Base-by-base conservation (phyloP, 2,888 invertebrate species). In the Marasmarcha lunaedactyla region DNA sequence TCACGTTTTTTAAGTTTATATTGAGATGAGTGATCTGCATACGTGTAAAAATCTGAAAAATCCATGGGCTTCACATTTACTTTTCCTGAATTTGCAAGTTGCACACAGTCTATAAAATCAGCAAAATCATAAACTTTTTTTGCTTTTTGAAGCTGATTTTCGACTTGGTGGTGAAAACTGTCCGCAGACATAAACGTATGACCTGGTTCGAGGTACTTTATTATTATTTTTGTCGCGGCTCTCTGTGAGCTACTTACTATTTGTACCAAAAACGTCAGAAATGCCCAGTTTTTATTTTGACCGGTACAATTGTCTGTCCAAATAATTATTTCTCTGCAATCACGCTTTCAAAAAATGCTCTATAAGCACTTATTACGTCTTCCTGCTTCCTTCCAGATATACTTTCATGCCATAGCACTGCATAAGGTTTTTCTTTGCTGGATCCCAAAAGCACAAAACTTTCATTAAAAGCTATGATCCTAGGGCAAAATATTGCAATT, bases 181-280 rank as follows among this genome's bases (percentile, higher is more conserved):
- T 59, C 61, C 11, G 58, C 55, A 39, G 55, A 50, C 54, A 58
- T 59, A 36, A 54, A 57, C 7, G 34, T 34, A 57, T 59, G 59
- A 25, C 57, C 54, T 41, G 40, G 42, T 52, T 39, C 51, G 35
- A 59, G 47, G 41, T 52, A 59, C 42, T 48, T 49, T 20, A 49
- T 15, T 33, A 41, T 46, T 33, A 52, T 44, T 27, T 34, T 36
- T 41, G 46, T 45, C 9, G 34, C 34, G 42, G 46, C 44, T 46
- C 48, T 54, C 38, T 55, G 42, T 42, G 12, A 15, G 13, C 27
- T 30, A 10, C 51, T 55, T 39, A 55, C 41, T n/a, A 30, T 30
- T 30, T 30, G 11, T 36, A 35, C 11, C 14, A 35, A 35, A 35
- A 20, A 20, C 7, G n/a, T 4, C 13, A 13, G 11, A 12, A 33